Conservation (phyloP, 37 sponge, comb jelly and placozoan genomes). For the Halichondria panicea region DNA sequence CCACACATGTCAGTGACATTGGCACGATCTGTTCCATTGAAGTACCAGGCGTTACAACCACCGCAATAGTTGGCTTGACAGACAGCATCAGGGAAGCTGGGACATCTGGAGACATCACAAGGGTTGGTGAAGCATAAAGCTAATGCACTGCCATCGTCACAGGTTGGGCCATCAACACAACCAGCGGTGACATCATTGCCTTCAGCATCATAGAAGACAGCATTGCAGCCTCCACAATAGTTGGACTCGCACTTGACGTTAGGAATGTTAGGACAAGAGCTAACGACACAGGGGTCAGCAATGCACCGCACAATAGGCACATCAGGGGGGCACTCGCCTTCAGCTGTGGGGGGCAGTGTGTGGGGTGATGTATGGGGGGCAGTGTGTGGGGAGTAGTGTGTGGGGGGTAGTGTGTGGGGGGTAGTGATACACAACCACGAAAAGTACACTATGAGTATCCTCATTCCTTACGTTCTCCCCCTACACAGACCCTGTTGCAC, state of each 20-base stretch:
- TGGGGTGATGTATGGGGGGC: too few relatives aligned
- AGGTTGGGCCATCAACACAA: neutral
- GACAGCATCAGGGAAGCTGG: neutral
- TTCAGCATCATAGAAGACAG: neutral
- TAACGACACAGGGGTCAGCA: conserved; percentile 25
- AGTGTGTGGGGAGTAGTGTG: too few relatives aligned
- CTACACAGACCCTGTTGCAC: neutral
- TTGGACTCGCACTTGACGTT: neutral
- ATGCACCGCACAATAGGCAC: conserved; percentile 5
- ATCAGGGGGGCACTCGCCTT: conserved; percentile 9
- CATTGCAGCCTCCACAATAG: conserved; percentile 37
- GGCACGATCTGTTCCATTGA: neutral
- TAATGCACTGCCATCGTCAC: too few relatives aligned
- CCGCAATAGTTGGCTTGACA: conserved; percentile 13
- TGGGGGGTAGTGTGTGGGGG: too few relatives aligned
- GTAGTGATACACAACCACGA: too few relatives aligned
- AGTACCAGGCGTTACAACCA: conserved; percentile 4
- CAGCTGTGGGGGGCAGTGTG: neutral
- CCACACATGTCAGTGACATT: conserved; percentile 8
- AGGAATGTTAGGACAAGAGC: conserved; percentile 11
- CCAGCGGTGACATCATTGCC: conserved; percentile 6
- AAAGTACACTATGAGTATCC: neutral
- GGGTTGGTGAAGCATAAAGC: neutral
- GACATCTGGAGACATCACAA: too few relatives aligned
- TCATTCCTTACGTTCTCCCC: neutral